Evolutionary conservation across 1,140 invertebrate species (phyloP), one percentile per base, ranked within the genome.

Genomic region (Trigoniulus corallinus): DNA sequence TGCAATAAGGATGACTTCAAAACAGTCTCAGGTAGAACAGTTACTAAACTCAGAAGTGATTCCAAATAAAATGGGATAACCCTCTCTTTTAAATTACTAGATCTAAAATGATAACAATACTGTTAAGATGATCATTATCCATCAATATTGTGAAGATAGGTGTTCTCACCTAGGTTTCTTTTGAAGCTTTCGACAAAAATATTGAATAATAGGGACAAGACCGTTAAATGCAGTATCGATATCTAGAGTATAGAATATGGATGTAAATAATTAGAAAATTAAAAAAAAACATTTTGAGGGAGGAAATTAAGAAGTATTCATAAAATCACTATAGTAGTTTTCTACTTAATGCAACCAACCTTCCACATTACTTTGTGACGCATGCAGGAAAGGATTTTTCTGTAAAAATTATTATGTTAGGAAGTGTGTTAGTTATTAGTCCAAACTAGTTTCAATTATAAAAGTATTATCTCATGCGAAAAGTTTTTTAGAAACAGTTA

Each of bases 11-110:
- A 40, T 57, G 48, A 46, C 53, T 56, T 18, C 65, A 57, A 7
- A 54, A 47, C 22, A 34, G 50, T 23, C 13, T 62, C 3, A 4
- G 50, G 42, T 7, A 91, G 66, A 41, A 84, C 84, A 3, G 80
- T 81, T 52, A 89, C 78, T 25, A 93, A 69, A 3, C 85, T 87
- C 43, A 88, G 72, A 15, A 92, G 71, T 60, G 86, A 89, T 62
- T 94, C 88, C 47, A 92, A 65, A 25, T 89, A 75, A 61, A 89
- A 87, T 3, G 64, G 59, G 41, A 62, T 49, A 1, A 58, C 53
- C 39, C 58, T 12, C 4, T 20, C 7, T 44, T 44, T 44, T 44
- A 20, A 4, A 44, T 18, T 7, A 44, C 18, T 44, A 24, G 18
- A 21, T 12, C 42, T 24, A 44, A 7, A 44, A 44, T 39, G 12